Percentiles rank a stretch among this genome's conserved stretches.
Evolutionary conservation across 1,140 invertebrate species (phyloP).

Genomic region (Cyphomyrmex costatus): DNA sequence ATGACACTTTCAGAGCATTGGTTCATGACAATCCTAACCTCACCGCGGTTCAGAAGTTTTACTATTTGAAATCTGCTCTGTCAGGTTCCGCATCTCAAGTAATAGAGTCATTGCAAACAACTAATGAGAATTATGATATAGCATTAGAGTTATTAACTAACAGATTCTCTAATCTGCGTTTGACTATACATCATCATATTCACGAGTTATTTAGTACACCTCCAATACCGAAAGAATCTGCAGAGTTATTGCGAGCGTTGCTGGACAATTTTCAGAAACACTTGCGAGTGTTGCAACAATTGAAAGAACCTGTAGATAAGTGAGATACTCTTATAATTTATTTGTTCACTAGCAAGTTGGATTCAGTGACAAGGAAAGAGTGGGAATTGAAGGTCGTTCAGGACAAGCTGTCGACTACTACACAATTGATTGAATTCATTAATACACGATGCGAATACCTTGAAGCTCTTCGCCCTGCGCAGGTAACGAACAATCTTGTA

Average conservation of each 20-base stretch:
- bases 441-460: background rate
- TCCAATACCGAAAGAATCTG: constrained; percentile 51
- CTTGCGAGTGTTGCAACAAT: constrained; percentile 57
- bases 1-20: background rate
- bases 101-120: constrained; percentile 67
- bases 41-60: constrained; percentile 73
- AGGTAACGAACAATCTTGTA: background rate
- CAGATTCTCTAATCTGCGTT: constrained; percentile 75
- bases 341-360: constrained; percentile 52
- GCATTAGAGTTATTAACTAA: constrained; percentile 74
- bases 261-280: constrained; percentile 70
- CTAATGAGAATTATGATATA: constrained; percentile 67
- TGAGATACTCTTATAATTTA: constrained; percentile 75
- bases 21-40: constrained; percentile 26
- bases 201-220: constrained; percentile 50
- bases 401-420: constrained; percentile 35
- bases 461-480: background rate
- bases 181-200: constrained; percentile 59
- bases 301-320: constrained; percentile 61
- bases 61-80: constrained; percentile 73
- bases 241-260: constrained; percentile 42
- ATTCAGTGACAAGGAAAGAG: constrained; percentile 47
- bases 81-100: constrained; percentile 66
- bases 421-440: constrained; percentile 61
- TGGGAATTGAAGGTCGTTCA: constrained; percentile 62